Percentiles rank a stretch among this genome's conserved stretches.
Conservation (phyloP, 2,113 vertebrate species). For the Chlorodrepanis virens region DNA sequence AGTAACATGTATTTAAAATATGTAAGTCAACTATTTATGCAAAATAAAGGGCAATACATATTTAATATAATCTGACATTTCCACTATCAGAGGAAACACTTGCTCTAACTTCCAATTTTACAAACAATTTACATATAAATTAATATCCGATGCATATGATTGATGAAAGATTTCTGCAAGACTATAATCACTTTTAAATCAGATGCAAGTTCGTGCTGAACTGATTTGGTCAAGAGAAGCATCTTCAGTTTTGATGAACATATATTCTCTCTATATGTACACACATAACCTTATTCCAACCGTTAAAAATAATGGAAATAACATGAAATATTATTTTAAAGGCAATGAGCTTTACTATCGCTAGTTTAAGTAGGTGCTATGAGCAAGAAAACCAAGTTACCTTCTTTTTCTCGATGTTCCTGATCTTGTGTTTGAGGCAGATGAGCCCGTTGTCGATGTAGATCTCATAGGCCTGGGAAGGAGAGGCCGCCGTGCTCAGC, state of each 20-base stretch:
- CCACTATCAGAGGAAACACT: neutral
- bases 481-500: slow-evolving; percentile 71
- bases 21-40: neutral
- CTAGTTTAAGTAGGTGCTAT: neutral
- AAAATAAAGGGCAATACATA: neutral
- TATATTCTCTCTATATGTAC: neutral
- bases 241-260: neutral
- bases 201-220: neutral
- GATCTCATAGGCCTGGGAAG: slow-evolving; percentile 87
- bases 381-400: slow-evolving; percentile 53
- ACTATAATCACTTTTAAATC: neutral
- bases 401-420: slow-evolving; percentile 98
- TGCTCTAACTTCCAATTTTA: neutral
- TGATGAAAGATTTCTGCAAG: neutral
- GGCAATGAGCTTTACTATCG: rapidly evolving
- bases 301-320: rapidly evolving
- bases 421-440: slow-evolving; percentile 95
- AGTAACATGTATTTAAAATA: neutral
- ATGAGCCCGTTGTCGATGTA: slow-evolving; percentile 95
- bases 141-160: neutral
- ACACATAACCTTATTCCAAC: neutral
- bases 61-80: neutral
- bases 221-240: neutral
- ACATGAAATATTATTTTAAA: neutral
- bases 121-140: neutral